phyloP scores from a whole-genome alignment of 2,113 vertebrate genomes.

The Phalacrocorax pelagicus region DNA sequence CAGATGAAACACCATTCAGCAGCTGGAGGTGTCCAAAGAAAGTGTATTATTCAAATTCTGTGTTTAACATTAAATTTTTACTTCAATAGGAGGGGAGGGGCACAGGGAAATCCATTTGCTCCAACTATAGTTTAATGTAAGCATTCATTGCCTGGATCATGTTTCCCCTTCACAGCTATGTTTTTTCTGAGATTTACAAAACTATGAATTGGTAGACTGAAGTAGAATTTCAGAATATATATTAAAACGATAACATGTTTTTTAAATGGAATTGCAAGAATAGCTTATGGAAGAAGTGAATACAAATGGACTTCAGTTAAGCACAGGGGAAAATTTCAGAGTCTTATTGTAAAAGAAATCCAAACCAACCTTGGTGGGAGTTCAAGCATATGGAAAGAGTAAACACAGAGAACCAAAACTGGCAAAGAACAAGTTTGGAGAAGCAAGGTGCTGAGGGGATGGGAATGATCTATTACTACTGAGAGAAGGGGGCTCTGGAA shows the following conservation, averaged over 20 bases:
- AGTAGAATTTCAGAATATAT: not conserved
- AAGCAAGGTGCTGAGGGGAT: not conserved
- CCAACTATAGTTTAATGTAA: not conserved
- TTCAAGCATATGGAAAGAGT: not conserved
- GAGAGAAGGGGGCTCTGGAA: not conserved
- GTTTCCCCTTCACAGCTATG: not conserved
- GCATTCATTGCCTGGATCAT: not conserved
- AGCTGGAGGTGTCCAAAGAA: not conserved
- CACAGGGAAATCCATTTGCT: not conserved
- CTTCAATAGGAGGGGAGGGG: not conserved
- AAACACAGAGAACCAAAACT: not conserved
- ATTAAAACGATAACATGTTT: not conserved
- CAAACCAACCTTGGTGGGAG: not conserved
- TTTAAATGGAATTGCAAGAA: not conserved
- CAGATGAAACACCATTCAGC: not conserved
- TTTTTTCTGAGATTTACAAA: not conserved
- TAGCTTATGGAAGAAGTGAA: not conserved
- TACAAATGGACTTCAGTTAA: not conserved
- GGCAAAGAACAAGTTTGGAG: not conserved
- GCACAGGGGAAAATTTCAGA: not conserved
- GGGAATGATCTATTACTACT: not conserved
- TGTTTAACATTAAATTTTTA: not conserved
- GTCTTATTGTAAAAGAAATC: not conserved
- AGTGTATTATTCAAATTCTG: not conserved
- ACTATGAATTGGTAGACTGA: not conserved